Evolutionary conservation across 1,140 invertebrate genomes (phyloP).

Genomic region (Leptinotarsa texana): DNA sequence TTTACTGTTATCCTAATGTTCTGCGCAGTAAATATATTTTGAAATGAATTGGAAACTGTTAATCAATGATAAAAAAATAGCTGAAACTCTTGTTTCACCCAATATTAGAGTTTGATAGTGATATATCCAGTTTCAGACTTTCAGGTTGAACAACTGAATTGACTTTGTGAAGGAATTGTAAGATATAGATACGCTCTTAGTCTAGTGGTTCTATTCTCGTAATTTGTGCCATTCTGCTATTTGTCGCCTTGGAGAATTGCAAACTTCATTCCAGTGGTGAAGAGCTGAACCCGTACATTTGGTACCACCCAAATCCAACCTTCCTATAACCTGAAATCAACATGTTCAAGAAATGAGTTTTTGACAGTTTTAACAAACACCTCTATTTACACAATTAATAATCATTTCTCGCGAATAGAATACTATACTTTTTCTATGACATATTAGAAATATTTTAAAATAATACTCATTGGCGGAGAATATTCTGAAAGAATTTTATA

Average conservation of each 20-base stretch:
- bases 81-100: neutral
- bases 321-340: constrained; percentile 81
- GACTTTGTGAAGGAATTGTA: neutral
- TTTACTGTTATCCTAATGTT: too few relatives aligned
- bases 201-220: constrained; percentile 69
- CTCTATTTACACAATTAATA: too few relatives aligned
- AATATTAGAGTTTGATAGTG: neutral
- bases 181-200: neutral
- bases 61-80: neutral
- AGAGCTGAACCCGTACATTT: constrained; percentile 78
- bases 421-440: too few relatives aligned
- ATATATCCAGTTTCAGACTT: neutral
- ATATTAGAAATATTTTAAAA: too few relatives aligned
- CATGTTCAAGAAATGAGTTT: too few relatives aligned
- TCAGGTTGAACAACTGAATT: constrained; percentile 6
- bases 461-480: too few relatives aligned
- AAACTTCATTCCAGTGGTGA: constrained; percentile 96
- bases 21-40: too few relatives aligned
- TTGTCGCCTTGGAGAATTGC: constrained; percentile 93
- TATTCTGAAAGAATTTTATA: too few relatives aligned
- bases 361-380: too few relatives aligned
- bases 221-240: constrained; percentile 99
- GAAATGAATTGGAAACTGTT: too few relatives aligned
- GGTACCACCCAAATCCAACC: constrained; percentile 84
- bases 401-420: too few relatives aligned